Conservation (phyloP, 2,113 vertebrate genomes). For the Melanerpes aurifrons region DNA sequence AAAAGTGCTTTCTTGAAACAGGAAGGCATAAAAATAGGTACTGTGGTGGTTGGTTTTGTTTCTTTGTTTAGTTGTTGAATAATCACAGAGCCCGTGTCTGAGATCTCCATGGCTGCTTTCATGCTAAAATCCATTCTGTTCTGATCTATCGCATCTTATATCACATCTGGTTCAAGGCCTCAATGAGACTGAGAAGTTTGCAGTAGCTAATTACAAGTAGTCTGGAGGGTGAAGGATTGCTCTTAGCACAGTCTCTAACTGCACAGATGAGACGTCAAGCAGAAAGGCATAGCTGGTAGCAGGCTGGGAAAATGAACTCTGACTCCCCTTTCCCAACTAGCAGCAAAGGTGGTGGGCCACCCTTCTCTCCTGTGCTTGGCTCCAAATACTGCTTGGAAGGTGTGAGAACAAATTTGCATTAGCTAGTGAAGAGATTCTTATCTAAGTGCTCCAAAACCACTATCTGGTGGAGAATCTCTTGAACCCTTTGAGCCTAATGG, state of each 20-base stretch:
- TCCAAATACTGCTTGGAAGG: not conserved
- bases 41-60: not conserved
- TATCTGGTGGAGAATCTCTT: not conserved
- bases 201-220: not conserved
- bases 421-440: not conserved
- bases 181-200: not conserved
- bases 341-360: not conserved
- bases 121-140: not conserved
- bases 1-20: slow-evolving; percentile 32
- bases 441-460: not conserved
- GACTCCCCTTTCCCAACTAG: not conserved
- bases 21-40: not conserved
- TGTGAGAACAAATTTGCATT: not conserved
- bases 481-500: not conserved
- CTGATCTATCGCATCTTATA: not conserved
- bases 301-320: not conserved
- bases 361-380: not conserved
- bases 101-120: not conserved
- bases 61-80: not conserved
- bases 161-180: not conserved
- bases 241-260: not conserved
- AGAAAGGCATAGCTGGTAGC: not conserved
- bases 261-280: not conserved
- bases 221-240: not conserved
- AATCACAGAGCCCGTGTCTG: not conserved